phyloP scores from a whole-genome alignment of 2,113 vertebrate genomes.

The Ahaetulla prasina region DNA sequence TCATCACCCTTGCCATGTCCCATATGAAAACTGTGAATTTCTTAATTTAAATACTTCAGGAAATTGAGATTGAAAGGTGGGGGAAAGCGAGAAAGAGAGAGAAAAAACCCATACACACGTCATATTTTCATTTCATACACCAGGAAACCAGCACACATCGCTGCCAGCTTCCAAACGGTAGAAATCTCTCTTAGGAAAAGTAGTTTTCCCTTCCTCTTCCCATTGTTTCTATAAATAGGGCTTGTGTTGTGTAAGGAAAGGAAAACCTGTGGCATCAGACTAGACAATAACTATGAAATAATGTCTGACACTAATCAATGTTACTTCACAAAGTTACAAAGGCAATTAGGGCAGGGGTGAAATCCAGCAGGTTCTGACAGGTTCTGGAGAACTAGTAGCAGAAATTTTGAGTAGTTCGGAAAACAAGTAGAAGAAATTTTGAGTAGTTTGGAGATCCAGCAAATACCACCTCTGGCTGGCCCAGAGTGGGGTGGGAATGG shows the following conservation, averaged over 20 bases:
- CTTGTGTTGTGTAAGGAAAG: background rate
- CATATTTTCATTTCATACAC: conserved; percentile 20
- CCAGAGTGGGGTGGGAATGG: too few species aligned
- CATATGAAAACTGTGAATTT: conserved; percentile 31
- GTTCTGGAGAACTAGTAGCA: too few species aligned
- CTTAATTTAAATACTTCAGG: conserved; percentile 17
- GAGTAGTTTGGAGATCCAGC: too few species aligned
- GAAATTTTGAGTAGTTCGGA: too few species aligned
- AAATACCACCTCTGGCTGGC: too few species aligned
- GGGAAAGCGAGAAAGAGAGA: background rate
- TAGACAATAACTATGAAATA: background rate
- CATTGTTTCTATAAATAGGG: conserved; percentile 5
- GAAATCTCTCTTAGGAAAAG: conserved; percentile 33
- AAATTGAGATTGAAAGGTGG: conserved; percentile 31
- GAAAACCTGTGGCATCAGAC: conserved; percentile 32
- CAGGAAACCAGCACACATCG: conserved; percentile 29
- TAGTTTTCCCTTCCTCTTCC: background rate
- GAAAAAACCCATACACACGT: conserved; percentile 5
- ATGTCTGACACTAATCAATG: background rate
- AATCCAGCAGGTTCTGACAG: too few species aligned
- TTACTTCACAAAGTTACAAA: background rate
- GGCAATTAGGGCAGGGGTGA: background rate
- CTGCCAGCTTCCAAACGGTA: conserved; percentile 42
- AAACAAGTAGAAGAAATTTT: too few species aligned
- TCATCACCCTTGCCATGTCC: conserved; percentile 18